Base-by-base conservation (phyloP, 2,113 vertebrate species). In the Cariama cristata region DNA sequence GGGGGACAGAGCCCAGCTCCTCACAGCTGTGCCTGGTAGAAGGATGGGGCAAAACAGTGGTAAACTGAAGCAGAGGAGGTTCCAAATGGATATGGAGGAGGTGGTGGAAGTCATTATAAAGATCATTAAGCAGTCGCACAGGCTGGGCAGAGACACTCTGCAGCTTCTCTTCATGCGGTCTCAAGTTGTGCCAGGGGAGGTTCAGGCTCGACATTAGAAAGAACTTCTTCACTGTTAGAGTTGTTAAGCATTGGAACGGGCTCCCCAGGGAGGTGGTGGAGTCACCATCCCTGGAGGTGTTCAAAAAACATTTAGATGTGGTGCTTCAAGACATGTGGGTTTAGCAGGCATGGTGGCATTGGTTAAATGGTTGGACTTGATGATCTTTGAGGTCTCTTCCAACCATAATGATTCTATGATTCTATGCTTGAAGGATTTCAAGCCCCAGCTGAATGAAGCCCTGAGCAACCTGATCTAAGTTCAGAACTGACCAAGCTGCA, bases 91-190 rank as follows among this genome's bases (percentile, higher is more conserved):
- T 47, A 14, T 18, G 12, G 11, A 42, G 7, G 2, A 5, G 1
- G 11, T 40, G 7, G 23, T 47, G 8, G 33, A 68, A 90, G 52
- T 58, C 15, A 30, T 52, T 62, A 4, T 11, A 52, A 23, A 6
- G 3, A 66, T 82, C 15, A n/a, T 53, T 71, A 62, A 40, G 9
- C 18, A 49, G 20, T 47, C 11, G 8, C 23, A 44, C 6, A 44
- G 9, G 11, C 8, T 56, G 11, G 0, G 1, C 7, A 59, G n/a
- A 44, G 28, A 24, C 9, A 3, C 3, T 69, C 14, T 38, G 18
- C 19, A 38, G 1, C 14, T 38, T 92, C 6, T 68, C 4, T 73
- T 77, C 1, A 5, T 60, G 38, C 38, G 38, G 38, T 38, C 38
- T 38, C 38, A 38, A 38, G 38, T 38, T 38, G 38, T 8, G 38